Base-by-base conservation (phyloP, 2,797 vertebrate genomes). In the Myotis myotis region DNA sequence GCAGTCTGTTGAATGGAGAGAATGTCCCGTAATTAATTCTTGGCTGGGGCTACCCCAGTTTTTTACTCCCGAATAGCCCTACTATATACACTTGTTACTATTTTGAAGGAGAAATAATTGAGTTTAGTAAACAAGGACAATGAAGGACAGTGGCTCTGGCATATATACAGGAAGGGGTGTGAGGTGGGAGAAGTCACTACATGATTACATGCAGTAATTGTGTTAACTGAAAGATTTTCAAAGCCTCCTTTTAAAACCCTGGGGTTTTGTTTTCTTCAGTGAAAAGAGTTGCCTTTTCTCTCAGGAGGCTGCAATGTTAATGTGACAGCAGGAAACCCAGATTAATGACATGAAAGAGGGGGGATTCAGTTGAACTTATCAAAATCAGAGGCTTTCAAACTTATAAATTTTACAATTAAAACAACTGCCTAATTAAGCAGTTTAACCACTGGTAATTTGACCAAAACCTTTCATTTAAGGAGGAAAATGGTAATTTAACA, bases 391-490 rank as follows among this genome's bases (percentile, higher is more conserved):
- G 66, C 38, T 96, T 97, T 97, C 78, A 89, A 89, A 95, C 28
- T 91, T 83, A 33, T 71, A 89, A 30, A 62, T 62, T 86, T 72
- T 96, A 91, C 96, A 95, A 97, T 97, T 97, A 95, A 7, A 95
- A 80, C 80, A 95, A 57, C 83, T 96, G 94, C 86, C 89, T 96
- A 96, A 97, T 95, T 97, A 97, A 96, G 80, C 95, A 87, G 70
- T 44, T 91, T 28, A 96, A 93, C 68, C 38, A 95, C 91, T 94
- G 80, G 89, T 96, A 96, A 95, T 94, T 91, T 92, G 95, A 95
- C 92, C 91, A 94, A 96, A 96, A 75, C 72, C 33, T 53, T 95
- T 95, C 91, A 97, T 97, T 96, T 95, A 95, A 95, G 66, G 60
- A 68, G 53, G 51, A 55, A 95, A 96, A 84, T 91, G 86, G 55